Percentiles rank a stretch among this genome's conserved stretches.
Conservation (phyloP, 2,797 vertebrate species). For the Leptatherina wallacei region DNA sequence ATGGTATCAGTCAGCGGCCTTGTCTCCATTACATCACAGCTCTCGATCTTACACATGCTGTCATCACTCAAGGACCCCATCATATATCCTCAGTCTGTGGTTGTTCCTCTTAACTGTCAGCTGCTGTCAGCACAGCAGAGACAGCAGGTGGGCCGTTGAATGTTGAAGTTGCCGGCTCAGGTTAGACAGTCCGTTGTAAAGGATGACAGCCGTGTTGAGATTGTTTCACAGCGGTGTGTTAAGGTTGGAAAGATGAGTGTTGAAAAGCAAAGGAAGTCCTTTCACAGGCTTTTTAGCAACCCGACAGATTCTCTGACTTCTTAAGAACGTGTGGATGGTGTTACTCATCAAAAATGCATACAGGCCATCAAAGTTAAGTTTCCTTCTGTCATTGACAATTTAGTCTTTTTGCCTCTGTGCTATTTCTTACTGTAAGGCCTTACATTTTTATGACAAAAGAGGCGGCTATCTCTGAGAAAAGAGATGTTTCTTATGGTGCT, state of each 20-base stretch:
- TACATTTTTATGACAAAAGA: conserved; percentile 43
- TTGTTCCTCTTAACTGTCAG: conserved; percentile 79
- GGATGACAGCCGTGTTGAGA: conserved; percentile 65
- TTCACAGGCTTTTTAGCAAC: conserved; percentile 20
- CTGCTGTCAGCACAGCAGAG: conserved; percentile 70
- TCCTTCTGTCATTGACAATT: conserved; percentile 30
- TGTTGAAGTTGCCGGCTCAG: conserved; percentile 55
- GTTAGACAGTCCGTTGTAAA: conserved; percentile 64
- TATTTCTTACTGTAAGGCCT: conserved; percentile 40
- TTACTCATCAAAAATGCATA: conserved; percentile 37
- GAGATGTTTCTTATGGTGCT: conserved; percentile 43
- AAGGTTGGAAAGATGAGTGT: conserved; percentile 31
- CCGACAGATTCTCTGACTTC: conserved; percentile 1
- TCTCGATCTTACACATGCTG: conserved; percentile 65
- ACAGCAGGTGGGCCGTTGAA: conserved; percentile 66
- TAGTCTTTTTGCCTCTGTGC: conserved; percentile 46
- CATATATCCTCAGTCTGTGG: conserved; percentile 69
- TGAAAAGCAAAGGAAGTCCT: background rate
- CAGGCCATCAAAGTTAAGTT: conserved; percentile 42
- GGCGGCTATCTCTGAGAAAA: conserved; percentile 39
- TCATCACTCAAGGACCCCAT: conserved; percentile 75
- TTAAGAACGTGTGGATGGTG: conserved; percentile 15
- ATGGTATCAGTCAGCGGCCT: conserved; percentile 59
- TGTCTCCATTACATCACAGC: conserved; percentile 72
- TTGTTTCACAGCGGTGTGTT: conserved; percentile 46